Percentiles rank a stretch among this genome's conserved stretches.
phyloP scores from a whole-genome alignment of 2,888 invertebrate species.

The Zeuzera pyrina region DNA sequence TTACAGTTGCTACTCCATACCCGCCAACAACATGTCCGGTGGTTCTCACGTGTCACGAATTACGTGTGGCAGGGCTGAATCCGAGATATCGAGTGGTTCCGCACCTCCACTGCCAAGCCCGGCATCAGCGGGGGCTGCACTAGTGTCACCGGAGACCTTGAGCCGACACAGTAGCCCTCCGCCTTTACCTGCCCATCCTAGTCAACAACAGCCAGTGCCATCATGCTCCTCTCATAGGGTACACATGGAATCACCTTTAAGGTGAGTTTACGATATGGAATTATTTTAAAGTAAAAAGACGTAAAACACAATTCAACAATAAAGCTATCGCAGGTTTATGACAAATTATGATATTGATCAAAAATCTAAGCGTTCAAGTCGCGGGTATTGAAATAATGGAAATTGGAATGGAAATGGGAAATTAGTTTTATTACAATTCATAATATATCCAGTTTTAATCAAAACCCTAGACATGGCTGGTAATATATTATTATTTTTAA shows the following conservation, averaged over 20 bases:
- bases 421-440: too few relatives aligned
- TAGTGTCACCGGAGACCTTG: constrained; percentile 83
- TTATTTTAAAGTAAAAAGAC: too few relatives aligned
- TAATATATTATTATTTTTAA: too few relatives aligned
- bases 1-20: constrained; percentile 75
- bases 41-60: constrained; percentile 72
- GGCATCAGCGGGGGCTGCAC: constrained; percentile 80
- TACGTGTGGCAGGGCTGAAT: constrained; percentile 53
- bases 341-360: too few relatives aligned
- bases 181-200: constrained; percentile 69
- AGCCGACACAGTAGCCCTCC: constrained; percentile 76
- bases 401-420: too few relatives aligned
- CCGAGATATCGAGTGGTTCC: constrained; percentile 63
- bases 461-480: too few relatives aligned
- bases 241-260: constrained; percentile 68
- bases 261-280: constrained; percentile 34
- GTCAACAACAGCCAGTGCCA: constrained; percentile 59
- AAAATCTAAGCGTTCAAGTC: too few relatives aligned
- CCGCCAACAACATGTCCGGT: constrained; percentile 76
- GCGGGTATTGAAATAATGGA: too few relatives aligned
- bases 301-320: too few relatives aligned
- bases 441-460: too few relatives aligned
- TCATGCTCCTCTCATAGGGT: constrained; percentile 70
- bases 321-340: too few relatives aligned
- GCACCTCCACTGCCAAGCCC: constrained; percentile 81